phyloP scores from a whole-genome alignment of 1,140 invertebrate genomes.

The Hycleus cichorii region DNA sequence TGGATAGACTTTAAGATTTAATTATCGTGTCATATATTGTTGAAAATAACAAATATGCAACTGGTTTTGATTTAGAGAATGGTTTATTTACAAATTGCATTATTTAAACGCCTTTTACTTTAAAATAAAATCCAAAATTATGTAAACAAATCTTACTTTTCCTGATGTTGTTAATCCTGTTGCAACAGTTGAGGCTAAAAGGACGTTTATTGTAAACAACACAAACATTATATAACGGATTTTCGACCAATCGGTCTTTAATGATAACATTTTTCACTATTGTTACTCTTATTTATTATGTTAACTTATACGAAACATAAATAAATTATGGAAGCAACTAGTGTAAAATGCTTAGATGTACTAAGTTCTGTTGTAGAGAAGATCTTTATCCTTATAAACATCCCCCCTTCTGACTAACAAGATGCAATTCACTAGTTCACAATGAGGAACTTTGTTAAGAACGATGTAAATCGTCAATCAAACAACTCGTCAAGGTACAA shows the following conservation, averaged over 20 bases:
- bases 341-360: conserved; percentile 5
- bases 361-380: background rate
- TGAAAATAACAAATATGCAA: background rate
- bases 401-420: too few relatives aligned
- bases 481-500: too few relatives aligned
- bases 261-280: background rate
- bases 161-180: conserved; percentile 11
- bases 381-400: too few relatives aligned
- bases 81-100: background rate
- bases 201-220: conserved; percentile 10
- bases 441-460: too few relatives aligned
- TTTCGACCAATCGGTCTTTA: conserved; percentile 15
- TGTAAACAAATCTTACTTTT: conserved; percentile 10
- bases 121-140: background rate
- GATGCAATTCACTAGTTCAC: too few relatives aligned
- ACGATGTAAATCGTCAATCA: too few relatives aligned
- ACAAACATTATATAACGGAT: conserved; percentile 8
- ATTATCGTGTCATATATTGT: background rate
- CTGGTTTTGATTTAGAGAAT: background rate
- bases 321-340: background rate
- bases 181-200: conserved; percentile 9
- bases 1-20: too few relatives aligned
- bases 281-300: too few relatives aligned
- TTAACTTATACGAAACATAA: too few relatives aligned
- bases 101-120: conserved; percentile 4